A percentile compares a stretch with the other conserved stretches of the same genome.
Evolutionary conservation across 2,888 invertebrate species (phyloP).

Genomic region (Mesorhabditis belari): DNA sequence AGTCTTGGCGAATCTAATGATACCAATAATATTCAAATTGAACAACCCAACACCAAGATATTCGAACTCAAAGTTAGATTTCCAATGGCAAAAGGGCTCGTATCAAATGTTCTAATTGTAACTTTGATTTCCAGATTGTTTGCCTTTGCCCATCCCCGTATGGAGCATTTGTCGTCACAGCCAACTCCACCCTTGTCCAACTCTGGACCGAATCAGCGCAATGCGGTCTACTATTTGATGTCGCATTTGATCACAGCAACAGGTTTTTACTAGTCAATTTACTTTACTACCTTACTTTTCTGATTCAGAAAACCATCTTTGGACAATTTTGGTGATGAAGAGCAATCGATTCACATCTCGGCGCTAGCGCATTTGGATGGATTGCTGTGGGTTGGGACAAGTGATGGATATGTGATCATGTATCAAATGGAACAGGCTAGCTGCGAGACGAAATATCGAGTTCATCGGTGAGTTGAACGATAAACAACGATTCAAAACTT

Average conservation of each 20-base stretch:
- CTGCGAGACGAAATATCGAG: conserved; percentile 9
- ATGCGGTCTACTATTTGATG: conserved; percentile 58
- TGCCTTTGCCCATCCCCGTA: conserved; percentile 53
- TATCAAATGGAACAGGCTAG: conserved; percentile 27
- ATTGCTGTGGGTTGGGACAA: conserved; percentile 58
- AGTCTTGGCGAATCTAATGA: too few relatives aligned
- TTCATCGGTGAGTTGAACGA: conserved; percentile 17
- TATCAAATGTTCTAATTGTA: too few relatives aligned
- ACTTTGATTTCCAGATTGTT: too few relatives aligned
- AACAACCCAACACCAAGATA: too few relatives aligned
- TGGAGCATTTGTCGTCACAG: conserved; percentile 58
- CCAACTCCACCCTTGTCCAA: conserved; percentile 59
- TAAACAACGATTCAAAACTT: conserved; percentile 1
- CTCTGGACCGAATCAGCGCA: conserved; percentile 57
- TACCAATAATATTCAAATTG: too few relatives aligned
- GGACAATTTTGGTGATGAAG: conserved; percentile 11
- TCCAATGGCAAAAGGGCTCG: too few relatives aligned
- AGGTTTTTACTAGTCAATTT: too few relatives aligned
- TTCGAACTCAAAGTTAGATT: too few relatives aligned
- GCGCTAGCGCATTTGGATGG: conserved; percentile 20
- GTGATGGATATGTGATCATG: conserved; percentile 55
- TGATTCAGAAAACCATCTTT: conserved; percentile 38
- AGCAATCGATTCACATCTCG: conserved; percentile 19
- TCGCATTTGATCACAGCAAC: conserved; percentile 52
- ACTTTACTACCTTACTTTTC: too few relatives aligned